Conservation (phyloP, 2,888 invertebrate species). For the Acleris laterana region DNA sequence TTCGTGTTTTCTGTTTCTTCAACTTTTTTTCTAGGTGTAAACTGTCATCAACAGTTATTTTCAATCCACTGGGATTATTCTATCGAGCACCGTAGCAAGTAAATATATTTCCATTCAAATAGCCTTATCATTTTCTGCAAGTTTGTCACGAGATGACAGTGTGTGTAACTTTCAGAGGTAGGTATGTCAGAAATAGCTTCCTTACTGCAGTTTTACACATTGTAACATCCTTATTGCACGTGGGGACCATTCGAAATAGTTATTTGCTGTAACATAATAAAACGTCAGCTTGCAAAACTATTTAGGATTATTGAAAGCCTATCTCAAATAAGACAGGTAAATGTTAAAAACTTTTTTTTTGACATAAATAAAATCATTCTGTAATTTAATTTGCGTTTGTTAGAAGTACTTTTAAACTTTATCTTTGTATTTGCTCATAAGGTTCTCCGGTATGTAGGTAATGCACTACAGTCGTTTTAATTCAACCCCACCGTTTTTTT, state of each 20-base stretch:
- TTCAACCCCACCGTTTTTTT: neutral
- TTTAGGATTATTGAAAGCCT: neutral
- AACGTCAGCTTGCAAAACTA: slow-evolving; percentile 3
- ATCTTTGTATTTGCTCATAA: slow-evolving; percentile 42
- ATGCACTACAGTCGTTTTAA: slow-evolving; percentile 33
- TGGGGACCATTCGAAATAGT: slow-evolving; percentile 12
- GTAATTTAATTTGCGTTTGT: slow-evolving; percentile 18
- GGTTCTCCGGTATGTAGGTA: slow-evolving; percentile 43
- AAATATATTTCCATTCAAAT: slow-evolving; percentile 1
- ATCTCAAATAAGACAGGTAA: neutral
- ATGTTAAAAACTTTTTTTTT: neutral
- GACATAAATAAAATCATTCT: neutral
- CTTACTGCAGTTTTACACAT: slow-evolving; percentile 45
- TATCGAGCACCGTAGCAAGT: too few relatives aligned
- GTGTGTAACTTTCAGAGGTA: slow-evolving; percentile 24
- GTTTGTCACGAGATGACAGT: slow-evolving; percentile 43
- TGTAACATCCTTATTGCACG: slow-evolving; percentile 12
- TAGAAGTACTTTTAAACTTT: slow-evolving; percentile 38
- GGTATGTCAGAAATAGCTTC: slow-evolving; percentile 35
- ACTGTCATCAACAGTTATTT: neutral
- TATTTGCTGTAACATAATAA: slow-evolving; percentile 16
- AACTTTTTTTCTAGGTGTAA: too few relatives aligned
- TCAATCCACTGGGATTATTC: too few relatives aligned
- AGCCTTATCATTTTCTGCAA: slow-evolving; percentile 38
- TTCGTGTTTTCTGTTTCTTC: neutral